Evolutionary conservation across 2,888 invertebrate species (phyloP).

Genomic region (Agonum fuliginosum): DNA sequence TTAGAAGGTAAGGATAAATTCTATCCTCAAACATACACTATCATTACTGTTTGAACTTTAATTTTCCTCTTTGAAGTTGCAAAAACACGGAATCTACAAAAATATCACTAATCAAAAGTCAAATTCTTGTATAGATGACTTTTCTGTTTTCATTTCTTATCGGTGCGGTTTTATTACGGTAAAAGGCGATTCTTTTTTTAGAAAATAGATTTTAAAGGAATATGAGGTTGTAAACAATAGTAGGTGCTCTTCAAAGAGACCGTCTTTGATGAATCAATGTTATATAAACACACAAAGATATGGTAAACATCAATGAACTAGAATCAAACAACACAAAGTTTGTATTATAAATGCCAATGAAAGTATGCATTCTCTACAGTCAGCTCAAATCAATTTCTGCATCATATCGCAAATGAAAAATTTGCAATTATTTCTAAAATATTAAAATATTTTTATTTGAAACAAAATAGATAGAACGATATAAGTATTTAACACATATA

Average conservation of each 20-base stretch:
- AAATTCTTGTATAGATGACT: conserved; percentile 19
- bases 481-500: no score
- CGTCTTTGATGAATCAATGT: conserved; percentile 3
- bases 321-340: no score
- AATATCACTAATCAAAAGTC: conserved; percentile 45
- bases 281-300: not conserved
- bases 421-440: no score
- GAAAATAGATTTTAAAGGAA: conserved; percentile 15
- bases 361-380: no score
- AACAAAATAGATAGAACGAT: no score
- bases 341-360: no score
- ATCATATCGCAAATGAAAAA: no score
- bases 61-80: conserved; percentile 53
- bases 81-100: conserved; percentile 42
- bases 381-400: no score
- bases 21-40: conserved; percentile 45
- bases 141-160: conserved; percentile 31
- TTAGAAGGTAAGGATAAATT: conserved; percentile 51
- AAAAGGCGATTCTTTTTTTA: conserved; percentile 15
- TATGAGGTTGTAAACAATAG: conserved; percentile 10
- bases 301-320: not conserved
- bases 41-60: conserved; percentile 55
- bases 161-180: not conserved
- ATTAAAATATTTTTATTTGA: no score
- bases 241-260: conserved; percentile 18